phyloP scores from a whole-genome alignment of 1,140 invertebrate genomes.

The Tetramorium alpestre region DNA sequence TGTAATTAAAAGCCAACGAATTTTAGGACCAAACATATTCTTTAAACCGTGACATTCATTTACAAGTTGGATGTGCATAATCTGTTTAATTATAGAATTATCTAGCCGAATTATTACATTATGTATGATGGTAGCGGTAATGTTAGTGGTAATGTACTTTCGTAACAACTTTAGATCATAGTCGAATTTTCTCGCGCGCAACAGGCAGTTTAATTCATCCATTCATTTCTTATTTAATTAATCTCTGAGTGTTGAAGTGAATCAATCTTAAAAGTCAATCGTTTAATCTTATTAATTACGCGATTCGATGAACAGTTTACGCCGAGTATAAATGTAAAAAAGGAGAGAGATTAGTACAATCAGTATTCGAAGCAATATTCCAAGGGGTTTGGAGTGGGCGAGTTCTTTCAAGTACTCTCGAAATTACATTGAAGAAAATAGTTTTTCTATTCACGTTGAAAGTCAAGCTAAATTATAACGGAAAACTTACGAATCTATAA shows the following conservation, averaged over 20 bases:
- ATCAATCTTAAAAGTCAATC: slow-evolving; percentile 8
- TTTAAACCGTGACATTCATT: neutral
- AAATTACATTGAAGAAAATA: neutral
- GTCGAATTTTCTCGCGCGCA: neutral
- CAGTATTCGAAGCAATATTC: neutral
- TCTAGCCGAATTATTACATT: neutral
- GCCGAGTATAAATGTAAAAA: neutral
- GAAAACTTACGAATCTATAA: too few species aligned
- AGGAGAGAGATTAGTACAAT: neutral
- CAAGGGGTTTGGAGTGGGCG: neutral
- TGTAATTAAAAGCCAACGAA: neutral
- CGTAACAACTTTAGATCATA: neutral
- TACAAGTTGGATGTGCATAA: neutral
- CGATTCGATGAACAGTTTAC: neutral
- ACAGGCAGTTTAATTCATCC: neutral
- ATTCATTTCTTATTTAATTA: slow-evolving; percentile 5
- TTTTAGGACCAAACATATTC: neutral
- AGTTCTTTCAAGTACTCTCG: neutral
- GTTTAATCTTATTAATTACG: slow-evolving; percentile 22
- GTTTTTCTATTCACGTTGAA: too few species aligned
- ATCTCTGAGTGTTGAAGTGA: neutral
- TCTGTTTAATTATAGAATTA: neutral
- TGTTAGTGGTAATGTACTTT: neutral
- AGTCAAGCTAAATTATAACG: too few species aligned
- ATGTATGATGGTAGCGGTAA: too few species aligned